These are phyloP conservation scores for Polyommatus icarus DNA, from an alignment of 2,888 invertebrate species.

Conservation along the genomic window DNA sequence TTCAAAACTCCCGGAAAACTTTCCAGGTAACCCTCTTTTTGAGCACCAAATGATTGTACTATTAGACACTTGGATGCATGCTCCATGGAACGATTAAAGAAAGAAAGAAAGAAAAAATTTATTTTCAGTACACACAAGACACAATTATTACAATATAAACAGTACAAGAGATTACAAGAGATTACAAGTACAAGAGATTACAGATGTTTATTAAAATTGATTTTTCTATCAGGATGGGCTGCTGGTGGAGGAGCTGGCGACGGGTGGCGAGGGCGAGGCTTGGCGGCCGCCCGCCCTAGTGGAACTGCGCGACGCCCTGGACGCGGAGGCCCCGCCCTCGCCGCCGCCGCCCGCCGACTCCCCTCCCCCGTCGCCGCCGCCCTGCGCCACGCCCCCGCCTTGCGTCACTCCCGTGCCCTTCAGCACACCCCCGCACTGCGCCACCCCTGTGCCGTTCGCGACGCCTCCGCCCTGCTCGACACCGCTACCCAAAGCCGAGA, in stretches of 20 bases:
- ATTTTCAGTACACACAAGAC: too few species aligned
- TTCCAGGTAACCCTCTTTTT: too few species aligned
- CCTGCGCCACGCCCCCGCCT: conserved; percentile 47
- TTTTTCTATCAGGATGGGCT: conserved; percentile 50
- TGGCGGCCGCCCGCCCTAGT: conserved; percentile 54
- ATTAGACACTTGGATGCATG: too few species aligned
- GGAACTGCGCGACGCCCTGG: conserved; percentile 64
- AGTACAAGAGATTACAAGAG: too few species aligned
- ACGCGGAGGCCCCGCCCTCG: conserved; percentile 52
- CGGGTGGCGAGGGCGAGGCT: conserved; percentile 34
- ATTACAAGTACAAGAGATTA: too few species aligned
- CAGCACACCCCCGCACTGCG: conserved; percentile 36
- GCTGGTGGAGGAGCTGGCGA: conserved; percentile 60
- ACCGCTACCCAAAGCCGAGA: conserved; percentile 37
- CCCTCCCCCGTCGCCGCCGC: conserved; percentile 37
- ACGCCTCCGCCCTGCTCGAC: conserved; percentile 37
- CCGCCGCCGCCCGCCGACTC: conserved; percentile 40
- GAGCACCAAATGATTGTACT: too few species aligned
- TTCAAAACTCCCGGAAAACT: too few species aligned
- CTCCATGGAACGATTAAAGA: too few species aligned
- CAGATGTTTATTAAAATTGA: not conserved
- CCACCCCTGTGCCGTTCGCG: conserved; percentile 36
- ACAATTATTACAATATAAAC: too few species aligned
- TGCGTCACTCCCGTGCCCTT: conserved; percentile 35
- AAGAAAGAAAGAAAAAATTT: too few species aligned